Conservation (phyloP, 2,888 invertebrate genomes). For the Baronia brevicornis region DNA sequence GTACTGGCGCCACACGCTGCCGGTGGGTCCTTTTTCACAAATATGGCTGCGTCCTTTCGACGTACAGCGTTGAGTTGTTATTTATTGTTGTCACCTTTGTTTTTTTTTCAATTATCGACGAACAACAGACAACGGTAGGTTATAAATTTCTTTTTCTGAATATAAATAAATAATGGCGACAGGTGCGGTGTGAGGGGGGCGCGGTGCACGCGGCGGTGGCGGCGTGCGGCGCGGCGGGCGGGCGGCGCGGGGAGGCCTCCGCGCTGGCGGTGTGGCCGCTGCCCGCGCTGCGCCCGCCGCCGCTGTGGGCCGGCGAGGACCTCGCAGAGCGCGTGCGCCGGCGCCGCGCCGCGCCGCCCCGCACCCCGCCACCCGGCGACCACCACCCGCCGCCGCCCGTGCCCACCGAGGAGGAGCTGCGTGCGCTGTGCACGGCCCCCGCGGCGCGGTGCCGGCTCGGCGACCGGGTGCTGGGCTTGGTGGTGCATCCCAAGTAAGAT, state of each 20-base stretch:
- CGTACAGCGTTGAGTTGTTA: too few species aligned
- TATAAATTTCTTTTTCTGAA: too few species aligned
- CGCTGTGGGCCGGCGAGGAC: conserved; percentile 20
- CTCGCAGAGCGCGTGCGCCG: conserved; percentile 22
- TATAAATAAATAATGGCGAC: too few species aligned
- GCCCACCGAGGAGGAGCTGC: conserved; percentile 31
- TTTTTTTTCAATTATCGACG: too few species aligned
- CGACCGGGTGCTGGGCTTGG: conserved; percentile 33
- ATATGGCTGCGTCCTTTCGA: too few species aligned
- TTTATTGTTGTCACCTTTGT: too few species aligned
- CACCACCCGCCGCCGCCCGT: conserved; percentile 18
- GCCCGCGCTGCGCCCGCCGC: conserved; percentile 20
- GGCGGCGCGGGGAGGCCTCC: conserved; percentile 22
- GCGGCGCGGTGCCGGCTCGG: conserved; percentile 19
- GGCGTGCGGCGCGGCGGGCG: conserved; percentile 22
- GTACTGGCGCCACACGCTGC: conserved; percentile 9
- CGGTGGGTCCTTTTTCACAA: neutral
- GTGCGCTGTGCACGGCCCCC: conserved; percentile 37
- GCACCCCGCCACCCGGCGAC: conserved; percentile 16
- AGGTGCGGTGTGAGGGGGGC: conserved; percentile 13
- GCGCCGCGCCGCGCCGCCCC: conserved; percentile 21
- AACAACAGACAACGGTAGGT: too few species aligned
- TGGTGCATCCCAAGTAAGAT: conserved; percentile 29
- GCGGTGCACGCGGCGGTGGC: conserved; percentile 4
- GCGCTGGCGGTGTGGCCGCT: conserved; percentile 33